Evolutionary conservation across 2,888 invertebrate species (phyloP).

Genomic region (Camptogramma bilineatum): DNA sequence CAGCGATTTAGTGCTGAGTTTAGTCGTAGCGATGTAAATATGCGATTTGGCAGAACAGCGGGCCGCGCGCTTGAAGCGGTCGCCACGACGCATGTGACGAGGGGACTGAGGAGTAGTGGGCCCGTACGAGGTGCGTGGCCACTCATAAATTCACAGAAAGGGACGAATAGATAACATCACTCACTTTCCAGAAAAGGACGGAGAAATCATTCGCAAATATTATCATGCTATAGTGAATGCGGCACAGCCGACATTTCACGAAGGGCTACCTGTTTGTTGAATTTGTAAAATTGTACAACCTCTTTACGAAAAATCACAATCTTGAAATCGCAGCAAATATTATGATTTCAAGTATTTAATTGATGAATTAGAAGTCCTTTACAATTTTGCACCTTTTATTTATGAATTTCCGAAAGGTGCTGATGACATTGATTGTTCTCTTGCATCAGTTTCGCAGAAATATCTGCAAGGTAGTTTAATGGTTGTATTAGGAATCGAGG

Average conservation of each 20-base stretch:
- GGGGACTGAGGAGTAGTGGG: slow-evolving; percentile 17
- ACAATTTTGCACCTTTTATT: slow-evolving; percentile 5
- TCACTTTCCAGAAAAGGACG: slow-evolving; percentile 47
- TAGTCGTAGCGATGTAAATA: slow-evolving; percentile 51
- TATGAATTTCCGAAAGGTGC: slow-evolving; percentile 18
- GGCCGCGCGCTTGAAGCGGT: slow-evolving; percentile 58
- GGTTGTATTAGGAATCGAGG: slow-evolving; percentile 3
- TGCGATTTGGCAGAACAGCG: slow-evolving; percentile 55
- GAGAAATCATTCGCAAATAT: slow-evolving; percentile 42
- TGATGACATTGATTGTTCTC: slow-evolving; percentile 22
- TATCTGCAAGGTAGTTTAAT: not conserved
- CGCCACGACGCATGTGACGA: slow-evolving; percentile 69
- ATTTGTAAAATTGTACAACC: slow-evolving; percentile 34
- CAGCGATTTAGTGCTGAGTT: slow-evolving; percentile 60
- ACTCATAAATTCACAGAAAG: slow-evolving; percentile 40
- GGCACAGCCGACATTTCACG: slow-evolving; percentile 39
- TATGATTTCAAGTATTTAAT: not conserved
- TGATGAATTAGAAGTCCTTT: slow-evolving; percentile 1
- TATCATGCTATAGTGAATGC: slow-evolving; percentile 42
- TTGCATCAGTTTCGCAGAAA: slow-evolving; percentile 30
- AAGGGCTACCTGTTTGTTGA: slow-evolving; percentile 31
- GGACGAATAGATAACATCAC: slow-evolving; percentile 43
- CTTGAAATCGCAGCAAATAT: slow-evolving; percentile 21
- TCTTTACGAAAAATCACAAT: slow-evolving; percentile 21
- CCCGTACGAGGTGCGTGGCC: slow-evolving; percentile 33